Base-by-base conservation (phyloP, 2,113 vertebrate genomes). In the Amblyornis subalaris region DNA sequence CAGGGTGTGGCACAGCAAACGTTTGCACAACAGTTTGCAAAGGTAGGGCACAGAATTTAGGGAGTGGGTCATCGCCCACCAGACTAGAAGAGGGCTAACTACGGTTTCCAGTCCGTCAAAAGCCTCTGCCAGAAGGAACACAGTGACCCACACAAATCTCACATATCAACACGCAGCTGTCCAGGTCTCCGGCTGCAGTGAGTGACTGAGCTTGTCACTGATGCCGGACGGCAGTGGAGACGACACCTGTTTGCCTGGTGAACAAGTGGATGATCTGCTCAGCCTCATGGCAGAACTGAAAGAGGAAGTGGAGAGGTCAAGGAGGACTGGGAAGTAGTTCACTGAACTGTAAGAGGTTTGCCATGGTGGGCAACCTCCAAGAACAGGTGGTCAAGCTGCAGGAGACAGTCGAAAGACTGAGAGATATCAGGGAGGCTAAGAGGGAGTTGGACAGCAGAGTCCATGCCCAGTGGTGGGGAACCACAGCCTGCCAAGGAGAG, bases 1-100 rank as follows among this genome's bases (percentile, higher is more conserved):
- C 8, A 47, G 29, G 4, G 29, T 9, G n/a, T 29, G 24, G n/a
- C 26, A 53, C 0, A 0, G 24, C 9, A 54, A 38, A 38, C 10
- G 36, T 38, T 38, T 38, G 36, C 60, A 62, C 44, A 18, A 12
- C 11, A 36, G 31, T 6, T 67, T 13, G 31, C 6, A 67, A 22
- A 38, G 18, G 20, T 0, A n/a, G 40, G 54, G 23, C 19, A 20
- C 15, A 38, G 23, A 69, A 47, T 7, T 38, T 29, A 70, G 10
- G 10, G 24, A 62, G 5, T 6, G 24, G 33, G 15, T 54, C 22
- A 53, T n/a, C 19, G 28, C 17, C 12, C 38, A 61, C 33, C 23
- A 31, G 15, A 53, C 12, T n/a, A 17, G 23, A 44, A 47, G 23
- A 29, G 23, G 28, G 16, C 10, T 20, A 61, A 21, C 12, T 29